These are phyloP conservation scores for Pygoscelis antarcticus DNA, from an alignment of 2,113 vertebrate genomes.

Conservation along the genomic window DNA sequence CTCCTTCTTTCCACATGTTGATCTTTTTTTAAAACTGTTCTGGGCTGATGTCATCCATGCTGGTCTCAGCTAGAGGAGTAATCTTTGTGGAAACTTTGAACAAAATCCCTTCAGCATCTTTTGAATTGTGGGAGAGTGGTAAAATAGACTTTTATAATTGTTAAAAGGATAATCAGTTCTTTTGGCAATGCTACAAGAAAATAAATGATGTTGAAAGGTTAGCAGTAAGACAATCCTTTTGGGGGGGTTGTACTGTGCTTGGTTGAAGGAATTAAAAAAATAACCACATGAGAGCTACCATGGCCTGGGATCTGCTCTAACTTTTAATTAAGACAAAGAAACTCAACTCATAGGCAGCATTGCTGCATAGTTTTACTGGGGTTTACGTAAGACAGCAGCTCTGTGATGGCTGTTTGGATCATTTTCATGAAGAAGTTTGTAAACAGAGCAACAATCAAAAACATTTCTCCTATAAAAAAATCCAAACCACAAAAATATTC, in stretches of 20 bases:
- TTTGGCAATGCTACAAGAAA: background rate
- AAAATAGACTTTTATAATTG: background rate
- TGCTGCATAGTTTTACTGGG: background rate
- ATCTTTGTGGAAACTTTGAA: constrained; percentile 39
- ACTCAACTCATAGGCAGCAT: background rate
- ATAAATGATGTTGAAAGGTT: background rate
- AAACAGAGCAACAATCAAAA: background rate
- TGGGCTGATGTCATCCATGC: constrained; percentile 14
- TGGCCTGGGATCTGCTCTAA: background rate
- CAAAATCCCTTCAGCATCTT: background rate
- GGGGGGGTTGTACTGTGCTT: background rate
- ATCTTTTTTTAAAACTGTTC: background rate
- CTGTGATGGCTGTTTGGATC: background rate
- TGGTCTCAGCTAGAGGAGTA: constrained; percentile 12
- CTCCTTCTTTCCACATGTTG: background rate
- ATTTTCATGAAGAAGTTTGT: background rate
- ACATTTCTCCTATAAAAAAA: background rate
- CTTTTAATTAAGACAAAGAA: background rate
- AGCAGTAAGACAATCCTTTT: background rate
- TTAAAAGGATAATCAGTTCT: background rate
- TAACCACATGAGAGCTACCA: background rate
- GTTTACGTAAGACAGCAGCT: background rate
- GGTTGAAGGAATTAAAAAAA: background rate
- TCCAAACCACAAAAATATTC: background rate
- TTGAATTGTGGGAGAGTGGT: background rate